These are phyloP conservation scores for Festucalex cinctus DNA, from an alignment of 2,113 vertebrate species.

Conservation along the genomic window DNA sequence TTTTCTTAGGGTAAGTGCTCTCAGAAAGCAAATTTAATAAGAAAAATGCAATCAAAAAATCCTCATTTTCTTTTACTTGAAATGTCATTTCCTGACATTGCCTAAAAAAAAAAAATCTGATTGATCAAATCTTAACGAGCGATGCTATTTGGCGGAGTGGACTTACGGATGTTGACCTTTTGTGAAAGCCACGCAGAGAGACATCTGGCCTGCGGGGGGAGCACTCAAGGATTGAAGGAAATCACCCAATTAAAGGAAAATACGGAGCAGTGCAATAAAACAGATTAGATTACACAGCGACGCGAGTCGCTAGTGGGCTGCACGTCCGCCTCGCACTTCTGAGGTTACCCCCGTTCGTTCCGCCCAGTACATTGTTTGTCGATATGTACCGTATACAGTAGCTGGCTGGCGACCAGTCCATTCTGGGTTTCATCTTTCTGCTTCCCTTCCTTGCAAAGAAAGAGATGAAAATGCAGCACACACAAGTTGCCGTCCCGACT, in stretches of 20 bases:
- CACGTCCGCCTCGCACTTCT: not conserved
- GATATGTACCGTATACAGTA: too few relatives aligned
- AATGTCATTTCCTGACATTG: conserved; percentile 99
- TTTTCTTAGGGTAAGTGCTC: conserved; percentile 99
- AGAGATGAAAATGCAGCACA: not conserved
- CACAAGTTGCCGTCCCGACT: not conserved
- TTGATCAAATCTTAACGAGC: conserved; percentile 96
- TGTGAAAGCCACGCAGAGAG: conserved; percentile 59
- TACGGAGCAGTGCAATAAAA: not conserved
- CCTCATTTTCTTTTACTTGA: conserved; percentile 91
- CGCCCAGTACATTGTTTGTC: too few relatives aligned
- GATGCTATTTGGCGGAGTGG: conserved; percentile 91
- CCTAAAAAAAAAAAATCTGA: conserved; percentile 82
- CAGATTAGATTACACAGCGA: not conserved
- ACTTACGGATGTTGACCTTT: conserved; percentile 71
- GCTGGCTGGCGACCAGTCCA: not conserved
- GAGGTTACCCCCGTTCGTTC: not conserved
- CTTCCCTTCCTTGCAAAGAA: too few relatives aligned
- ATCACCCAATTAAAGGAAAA: not conserved
- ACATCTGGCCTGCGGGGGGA: not conserved
- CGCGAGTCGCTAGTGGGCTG: not conserved
- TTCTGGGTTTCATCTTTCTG: too few relatives aligned
- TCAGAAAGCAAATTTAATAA: conserved; percentile 98
- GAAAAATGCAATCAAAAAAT: conserved; percentile 65
- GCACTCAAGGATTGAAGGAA: not conserved